phyloP scores from a whole-genome alignment of 2,113 vertebrate genomes.

The Thermophis baileyi region DNA sequence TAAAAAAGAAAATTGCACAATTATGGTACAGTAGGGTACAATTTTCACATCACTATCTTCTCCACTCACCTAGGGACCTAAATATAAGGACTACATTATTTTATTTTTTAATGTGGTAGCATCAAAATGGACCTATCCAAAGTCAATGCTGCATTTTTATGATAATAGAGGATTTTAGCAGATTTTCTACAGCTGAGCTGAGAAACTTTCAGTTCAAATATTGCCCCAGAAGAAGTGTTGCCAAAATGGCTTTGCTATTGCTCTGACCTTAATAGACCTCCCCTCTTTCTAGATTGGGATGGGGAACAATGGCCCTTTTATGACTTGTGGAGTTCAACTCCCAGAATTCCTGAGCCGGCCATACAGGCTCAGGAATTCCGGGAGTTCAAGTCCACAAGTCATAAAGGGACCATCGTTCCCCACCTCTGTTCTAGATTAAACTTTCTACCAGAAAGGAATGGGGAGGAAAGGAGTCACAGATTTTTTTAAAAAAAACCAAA shows the following conservation, averaged over 20 bases:
- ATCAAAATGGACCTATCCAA: background rate
- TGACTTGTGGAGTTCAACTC: background rate
- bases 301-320: background rate
- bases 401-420: too few relatives aligned
- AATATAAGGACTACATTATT: background rate
- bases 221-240: background rate
- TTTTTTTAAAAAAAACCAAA: background rate
- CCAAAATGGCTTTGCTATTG: background rate
- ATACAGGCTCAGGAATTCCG: too few relatives aligned
- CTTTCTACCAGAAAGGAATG: background rate
- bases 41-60: constrained; percentile 10
- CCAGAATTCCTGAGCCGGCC: background rate
- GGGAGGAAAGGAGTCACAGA: background rate
- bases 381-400: too few relatives aligned
- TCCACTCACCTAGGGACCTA: background rate
- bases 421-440: background rate
- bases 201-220: background rate
- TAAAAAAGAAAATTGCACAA: background rate
- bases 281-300: background rate
- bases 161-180: background rate
- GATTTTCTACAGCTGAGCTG: background rate
- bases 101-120: background rate
- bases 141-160: background rate
- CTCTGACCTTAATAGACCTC: background rate
- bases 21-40: background rate